A percentile compares a stretch with the other conserved stretches of the same genome.
phyloP scores from a whole-genome alignment of 2,113 vertebrate genomes.

The Prolemur simus region DNA sequence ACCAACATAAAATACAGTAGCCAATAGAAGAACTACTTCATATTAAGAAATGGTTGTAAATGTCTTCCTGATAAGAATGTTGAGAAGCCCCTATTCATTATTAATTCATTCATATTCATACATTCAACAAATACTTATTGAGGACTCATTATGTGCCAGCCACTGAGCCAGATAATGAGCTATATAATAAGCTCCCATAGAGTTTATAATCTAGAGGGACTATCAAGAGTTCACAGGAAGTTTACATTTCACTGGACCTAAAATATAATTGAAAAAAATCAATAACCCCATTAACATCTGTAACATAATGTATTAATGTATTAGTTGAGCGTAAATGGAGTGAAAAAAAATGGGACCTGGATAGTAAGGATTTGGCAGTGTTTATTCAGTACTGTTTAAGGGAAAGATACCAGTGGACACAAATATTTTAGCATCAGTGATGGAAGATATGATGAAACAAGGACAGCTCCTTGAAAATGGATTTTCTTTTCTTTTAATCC shows the following conservation, averaged over 20 bases:
- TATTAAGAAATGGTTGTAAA: conserved; percentile 15
- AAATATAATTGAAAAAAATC: conserved; percentile 5
- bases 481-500: conserved; percentile 13
- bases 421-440: not conserved
- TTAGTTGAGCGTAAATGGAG: not conserved
- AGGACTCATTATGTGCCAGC: not conserved
- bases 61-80: not conserved
- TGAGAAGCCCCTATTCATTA: not conserved
- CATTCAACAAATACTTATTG: conserved; percentile 48
- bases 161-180: not conserved
- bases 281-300: not conserved
- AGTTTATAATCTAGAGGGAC: not conserved
- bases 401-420: not conserved
- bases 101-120: not conserved
- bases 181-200: not conserved
- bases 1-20: not conserved
- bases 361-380: not conserved
- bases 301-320: not conserved
- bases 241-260: not conserved
- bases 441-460: not conserved
- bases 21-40: not conserved
- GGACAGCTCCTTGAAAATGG: not conserved
- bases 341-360: not conserved
- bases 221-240: not conserved
- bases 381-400: not conserved